Evolutionary conservation across 1,140 invertebrate genomes (phyloP), one percentile per base, ranked within the genome.

Genomic region (Phocides pigmalion): DNA sequence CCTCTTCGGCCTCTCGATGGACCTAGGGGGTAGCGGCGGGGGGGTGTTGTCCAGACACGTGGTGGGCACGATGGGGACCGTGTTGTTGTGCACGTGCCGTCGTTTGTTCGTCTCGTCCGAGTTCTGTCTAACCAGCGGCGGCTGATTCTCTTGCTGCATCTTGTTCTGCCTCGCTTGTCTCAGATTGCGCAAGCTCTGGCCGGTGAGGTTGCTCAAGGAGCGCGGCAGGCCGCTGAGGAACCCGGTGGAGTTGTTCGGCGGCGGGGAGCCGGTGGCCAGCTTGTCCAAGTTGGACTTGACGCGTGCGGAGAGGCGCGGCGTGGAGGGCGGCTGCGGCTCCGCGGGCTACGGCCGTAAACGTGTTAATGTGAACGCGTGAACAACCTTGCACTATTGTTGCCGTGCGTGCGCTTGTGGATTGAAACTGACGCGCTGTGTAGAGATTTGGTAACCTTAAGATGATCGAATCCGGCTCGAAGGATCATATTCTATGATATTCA

Each of bases 161-260:
- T 73, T 61, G 14, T 19, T 74, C 49, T 79, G 72, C 4, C 77
- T 53, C 9, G 71, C 73, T 25, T 87, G 76, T 0, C 84, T 70
- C 3, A 92, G 73, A 50, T 87, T 85, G 0, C 87, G 66, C 3
- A 92, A 62, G 56, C 89, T 91, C 64, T 92, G 91, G 0, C 90
- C 89, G 2, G 91, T 92, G 19, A 92, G 77, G 72, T 93, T 93
- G 84, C 92, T 92, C 51, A 94, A 85, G 61, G 93, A 93, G 66
- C 93, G 84, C 54, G 93, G 93, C 54, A 94, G 78, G 3, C 92
- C 89, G 72, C 91, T 92, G 4, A 94, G 88, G 71, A 92, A 89
- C 56, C 85, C 76, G 39, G 79, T 78, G 22, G 22, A 2, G 54
- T 70, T 67, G 14, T n/a, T n/a, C n/a, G 50, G 32, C 16, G 49